phyloP scores from a whole-genome alignment of 2,888 invertebrate genomes.

The Hemaris fuciformis region DNA sequence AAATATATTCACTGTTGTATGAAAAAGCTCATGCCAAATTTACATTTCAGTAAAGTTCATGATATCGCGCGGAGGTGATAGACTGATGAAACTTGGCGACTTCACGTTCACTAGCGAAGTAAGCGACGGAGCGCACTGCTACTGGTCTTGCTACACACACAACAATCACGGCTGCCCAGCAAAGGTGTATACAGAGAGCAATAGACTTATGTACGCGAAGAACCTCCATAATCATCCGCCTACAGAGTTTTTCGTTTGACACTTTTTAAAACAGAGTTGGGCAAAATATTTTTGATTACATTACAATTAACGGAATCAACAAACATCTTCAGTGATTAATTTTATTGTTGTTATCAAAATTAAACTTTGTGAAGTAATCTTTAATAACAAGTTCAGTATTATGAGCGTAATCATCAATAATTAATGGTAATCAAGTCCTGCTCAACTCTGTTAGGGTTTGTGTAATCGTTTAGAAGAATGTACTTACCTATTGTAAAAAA shows the following conservation, averaged over 20 bases:
- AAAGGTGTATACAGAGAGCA: constrained; percentile 58
- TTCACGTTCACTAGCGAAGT: constrained; percentile 64
- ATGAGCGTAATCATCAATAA: too few species aligned
- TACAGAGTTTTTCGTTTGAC: constrained; percentile 75
- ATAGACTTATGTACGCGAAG: constrained; percentile 57
- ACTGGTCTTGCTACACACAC: constrained; percentile 74
- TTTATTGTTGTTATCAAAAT: too few species aligned
- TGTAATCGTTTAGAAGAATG: too few species aligned
- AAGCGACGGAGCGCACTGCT: constrained; percentile 45
- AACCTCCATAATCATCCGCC: constrained; percentile 71
- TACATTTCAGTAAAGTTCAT: constrained; percentile 68
- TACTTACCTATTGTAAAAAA: too few species aligned
- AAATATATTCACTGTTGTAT: neutral
- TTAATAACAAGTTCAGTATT: too few species aligned
- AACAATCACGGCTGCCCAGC: constrained; percentile 60
- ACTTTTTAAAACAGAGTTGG: too few species aligned
- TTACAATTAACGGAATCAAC: too few species aligned
- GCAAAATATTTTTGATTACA: too few species aligned
- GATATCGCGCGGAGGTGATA: constrained; percentile 67
- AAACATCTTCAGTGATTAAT: too few species aligned
- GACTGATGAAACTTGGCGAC: constrained; percentile 68
- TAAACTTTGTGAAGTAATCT: too few species aligned
- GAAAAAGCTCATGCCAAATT: constrained; percentile 25
- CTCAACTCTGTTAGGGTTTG: too few species aligned
- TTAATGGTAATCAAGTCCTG: too few species aligned